These are phyloP conservation scores for Alloscopus bannaensis DNA, from an alignment of 2,888 invertebrate species.

Conservation along the genomic window DNA sequence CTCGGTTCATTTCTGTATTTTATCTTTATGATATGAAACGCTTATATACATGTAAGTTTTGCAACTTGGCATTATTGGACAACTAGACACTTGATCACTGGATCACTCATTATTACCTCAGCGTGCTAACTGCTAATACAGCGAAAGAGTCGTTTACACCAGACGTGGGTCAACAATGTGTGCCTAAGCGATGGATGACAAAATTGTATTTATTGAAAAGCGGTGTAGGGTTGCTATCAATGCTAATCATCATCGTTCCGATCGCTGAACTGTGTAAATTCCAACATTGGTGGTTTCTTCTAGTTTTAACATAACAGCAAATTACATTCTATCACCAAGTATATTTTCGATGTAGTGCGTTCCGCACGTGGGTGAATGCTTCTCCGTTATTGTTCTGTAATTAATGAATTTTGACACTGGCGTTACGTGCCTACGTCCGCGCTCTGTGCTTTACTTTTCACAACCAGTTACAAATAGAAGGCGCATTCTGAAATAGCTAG, in stretches of 20 bases:
- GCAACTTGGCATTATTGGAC: no score
- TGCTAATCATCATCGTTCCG: slow-evolving; percentile 51
- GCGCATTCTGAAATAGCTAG: slow-evolving; percentile 18
- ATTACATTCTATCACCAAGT: slow-evolving; percentile 36
- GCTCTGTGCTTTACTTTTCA: slow-evolving; percentile 60
- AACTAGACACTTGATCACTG: no score
- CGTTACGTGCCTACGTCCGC: slow-evolving; percentile 44
- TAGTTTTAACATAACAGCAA: slow-evolving; percentile 18
- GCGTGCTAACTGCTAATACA: no score
- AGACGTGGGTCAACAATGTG: slow-evolving; percentile 59
- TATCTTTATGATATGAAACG: no score
- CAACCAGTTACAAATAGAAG: slow-evolving; percentile 19
- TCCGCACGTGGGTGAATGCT: slow-evolving; percentile 43
- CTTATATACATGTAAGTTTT: no score
- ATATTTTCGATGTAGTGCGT: slow-evolving; percentile 52
- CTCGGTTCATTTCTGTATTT: no score
- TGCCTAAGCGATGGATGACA: slow-evolving; percentile 31
- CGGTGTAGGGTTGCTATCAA: slow-evolving; percentile 57
- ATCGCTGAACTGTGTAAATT: slow-evolving; percentile 45
- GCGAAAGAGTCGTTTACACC: no score
- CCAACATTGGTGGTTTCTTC: slow-evolving; percentile 33
- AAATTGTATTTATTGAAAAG: slow-evolving; percentile 32
- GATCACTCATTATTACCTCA: no score
- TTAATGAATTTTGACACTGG: slow-evolving; percentile 36
- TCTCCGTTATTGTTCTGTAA: slow-evolving; percentile 29